phyloP scores from a whole-genome alignment of 2,113 vertebrate species.

The Hypanus sabinus region DNA sequence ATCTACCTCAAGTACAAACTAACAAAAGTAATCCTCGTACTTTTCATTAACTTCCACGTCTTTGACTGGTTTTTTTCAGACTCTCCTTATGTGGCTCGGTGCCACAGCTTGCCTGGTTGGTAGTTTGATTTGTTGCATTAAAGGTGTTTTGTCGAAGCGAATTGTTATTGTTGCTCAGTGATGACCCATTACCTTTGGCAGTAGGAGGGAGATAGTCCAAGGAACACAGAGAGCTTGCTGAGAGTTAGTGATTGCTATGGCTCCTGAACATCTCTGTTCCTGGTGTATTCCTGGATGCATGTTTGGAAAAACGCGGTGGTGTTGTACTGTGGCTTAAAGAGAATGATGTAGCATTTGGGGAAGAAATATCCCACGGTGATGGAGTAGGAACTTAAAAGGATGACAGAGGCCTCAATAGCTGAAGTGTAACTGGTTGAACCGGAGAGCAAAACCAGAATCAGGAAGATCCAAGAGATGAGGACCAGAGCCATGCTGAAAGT shows the following conservation, averaged over 20 bases:
- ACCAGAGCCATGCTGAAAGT: conserved; percentile 67
- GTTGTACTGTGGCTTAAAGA: conserved; percentile 45
- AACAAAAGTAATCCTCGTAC: background rate
- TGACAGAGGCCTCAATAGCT: conserved; percentile 37
- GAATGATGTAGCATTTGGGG: conserved; percentile 50
- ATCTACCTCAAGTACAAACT: background rate
- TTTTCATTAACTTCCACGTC: background rate
- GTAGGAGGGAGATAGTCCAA: background rate
- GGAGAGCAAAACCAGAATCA: conserved; percentile 62
- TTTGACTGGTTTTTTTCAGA: background rate
- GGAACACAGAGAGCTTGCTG: background rate
- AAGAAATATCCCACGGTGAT: conserved; percentile 48
- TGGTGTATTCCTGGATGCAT: conserved; percentile 51
- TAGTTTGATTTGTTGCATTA: background rate
- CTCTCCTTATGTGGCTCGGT: background rate
- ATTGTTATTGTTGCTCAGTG: background rate
- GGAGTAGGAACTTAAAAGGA: conserved; percentile 43
- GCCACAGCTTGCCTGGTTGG: background rate
- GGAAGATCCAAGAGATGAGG: conserved; percentile 63
- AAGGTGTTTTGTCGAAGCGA: background rate
- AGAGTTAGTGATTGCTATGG: background rate
- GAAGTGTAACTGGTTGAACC: conserved; percentile 48
- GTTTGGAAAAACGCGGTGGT: conserved; percentile 46
- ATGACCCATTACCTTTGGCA: background rate
- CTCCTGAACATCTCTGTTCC: conserved; percentile 26